Percentiles rank a stretch among this genome's conserved stretches.
Conservation (phyloP, 2,888 invertebrate species). For the Limnephilus marmoratus region DNA sequence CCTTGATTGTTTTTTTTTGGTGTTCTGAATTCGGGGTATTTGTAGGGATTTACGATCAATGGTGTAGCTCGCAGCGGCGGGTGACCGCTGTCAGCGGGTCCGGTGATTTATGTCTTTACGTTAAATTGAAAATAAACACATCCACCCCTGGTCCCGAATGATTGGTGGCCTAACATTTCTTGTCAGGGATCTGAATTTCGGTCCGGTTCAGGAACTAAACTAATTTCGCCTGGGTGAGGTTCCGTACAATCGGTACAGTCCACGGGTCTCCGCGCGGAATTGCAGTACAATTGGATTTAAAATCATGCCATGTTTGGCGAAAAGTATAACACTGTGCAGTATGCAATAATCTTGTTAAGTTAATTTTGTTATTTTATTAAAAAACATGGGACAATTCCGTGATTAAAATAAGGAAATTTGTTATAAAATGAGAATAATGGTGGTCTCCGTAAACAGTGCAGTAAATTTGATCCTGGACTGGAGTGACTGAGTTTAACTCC, state of each 20-base stretch:
- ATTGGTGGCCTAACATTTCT: slow-evolving; percentile 51
- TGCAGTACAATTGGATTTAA: slow-evolving; percentile 17
- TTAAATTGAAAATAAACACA: slow-evolving; percentile 57
- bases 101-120: slow-evolving; percentile 50
- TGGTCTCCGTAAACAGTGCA: too few species aligned
- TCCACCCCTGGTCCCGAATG: slow-evolving; percentile 51
- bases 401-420: not conserved
- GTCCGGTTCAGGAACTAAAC: slow-evolving; percentile 3
- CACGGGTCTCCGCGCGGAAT: not conserved
- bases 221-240: slow-evolving; percentile 22
- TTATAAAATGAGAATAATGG: not conserved
- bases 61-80: slow-evolving; percentile 45
- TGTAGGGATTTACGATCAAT: slow-evolving; percentile 45
- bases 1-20: slow-evolving; percentile 22
- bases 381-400: not conserved
- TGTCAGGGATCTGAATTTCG: slow-evolving; percentile 41
- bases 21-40: slow-evolving; percentile 25
- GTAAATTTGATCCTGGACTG: too few species aligned
- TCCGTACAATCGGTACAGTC: not conserved
- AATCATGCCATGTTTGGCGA: not conserved
- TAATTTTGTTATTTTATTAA: not conserved
- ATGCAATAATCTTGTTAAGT: not conserved
- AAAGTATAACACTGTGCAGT: not conserved
- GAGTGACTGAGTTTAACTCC: too few species aligned
- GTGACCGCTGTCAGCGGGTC: slow-evolving; percentile 52